These are phyloP conservation scores for Stichopus horrens DNA, from an alignment of 53 echinoderm and acorn worm genomes.

Conservation along the genomic window DNA sequence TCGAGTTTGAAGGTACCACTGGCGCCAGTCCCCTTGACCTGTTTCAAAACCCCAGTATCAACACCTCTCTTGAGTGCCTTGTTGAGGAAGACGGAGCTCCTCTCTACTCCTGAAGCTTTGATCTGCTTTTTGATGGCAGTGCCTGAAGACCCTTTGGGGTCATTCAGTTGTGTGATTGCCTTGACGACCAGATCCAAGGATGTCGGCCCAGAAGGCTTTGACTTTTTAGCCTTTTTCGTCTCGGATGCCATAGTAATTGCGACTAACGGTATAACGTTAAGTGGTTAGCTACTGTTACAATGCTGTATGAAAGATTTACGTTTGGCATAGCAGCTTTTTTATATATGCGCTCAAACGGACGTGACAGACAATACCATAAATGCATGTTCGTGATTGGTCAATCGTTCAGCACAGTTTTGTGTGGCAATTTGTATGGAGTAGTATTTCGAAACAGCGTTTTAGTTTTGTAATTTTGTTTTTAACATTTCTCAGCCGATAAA, in stretches of 20 bases:
- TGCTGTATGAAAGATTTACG: neutral
- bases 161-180: slow-evolving; percentile 72
- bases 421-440: neutral
- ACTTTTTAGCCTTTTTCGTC: slow-evolving; percentile 39
- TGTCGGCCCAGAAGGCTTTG: slow-evolving; percentile 60
- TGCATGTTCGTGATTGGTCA: slow-evolving; percentile 13
- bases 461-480: slow-evolving; percentile 13
- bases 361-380: slow-evolving; percentile 8
- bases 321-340: neutral
- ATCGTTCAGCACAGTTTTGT: neutral
- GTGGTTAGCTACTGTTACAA: too few relatives aligned
- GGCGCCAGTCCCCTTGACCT: slow-evolving; percentile 77
- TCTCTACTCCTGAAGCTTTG: slow-evolving; percentile 54
- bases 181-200: slow-evolving; percentile 62
- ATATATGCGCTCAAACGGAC: neutral
- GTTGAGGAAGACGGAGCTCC: slow-evolving; percentile 48
- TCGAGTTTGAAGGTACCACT: slow-evolving; percentile 76
- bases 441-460: slow-evolving; percentile 5
- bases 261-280: neutral
- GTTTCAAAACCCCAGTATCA: slow-evolving; percentile 59
- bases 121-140: slow-evolving; percentile 81
- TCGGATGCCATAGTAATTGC: neutral
- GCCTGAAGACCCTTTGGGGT: slow-evolving; percentile 72
- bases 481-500: neutral
- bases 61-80: slow-evolving; percentile 70